These are phyloP conservation scores for Anomalospiza imberbis DNA, from an alignment of 2,797 vertebrate species.

Conservation along the genomic window DNA sequence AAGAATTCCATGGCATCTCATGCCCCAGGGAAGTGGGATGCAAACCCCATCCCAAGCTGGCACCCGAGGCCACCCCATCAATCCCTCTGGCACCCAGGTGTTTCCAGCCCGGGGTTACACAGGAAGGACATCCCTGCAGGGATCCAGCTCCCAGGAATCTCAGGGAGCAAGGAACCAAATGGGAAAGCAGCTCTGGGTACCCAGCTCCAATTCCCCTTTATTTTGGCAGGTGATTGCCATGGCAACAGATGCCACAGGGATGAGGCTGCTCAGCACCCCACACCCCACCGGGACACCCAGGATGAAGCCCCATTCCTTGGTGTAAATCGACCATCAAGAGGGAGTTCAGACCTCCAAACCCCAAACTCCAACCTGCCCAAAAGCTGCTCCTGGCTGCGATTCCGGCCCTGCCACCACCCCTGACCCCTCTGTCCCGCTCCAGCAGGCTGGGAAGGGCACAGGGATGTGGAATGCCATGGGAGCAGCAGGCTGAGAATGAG, in stretches of 20 bases:
- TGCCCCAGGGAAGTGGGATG: fast-evolving
- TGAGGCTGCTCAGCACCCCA: neutral
- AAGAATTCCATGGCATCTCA: neutral
- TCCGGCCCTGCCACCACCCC: neutral
- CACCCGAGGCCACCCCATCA: neutral
- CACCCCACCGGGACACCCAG: fast-evolving
- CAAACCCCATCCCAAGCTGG: neutral
- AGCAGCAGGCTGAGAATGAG: neutral
- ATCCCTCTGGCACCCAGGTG: fast-evolving
- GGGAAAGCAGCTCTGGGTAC: neutral
- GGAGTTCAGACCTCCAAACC: fast-evolving
- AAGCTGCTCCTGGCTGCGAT: neutral
- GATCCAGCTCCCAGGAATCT: neutral
- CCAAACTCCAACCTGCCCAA: fast-evolving
- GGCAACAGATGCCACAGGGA: neutral
- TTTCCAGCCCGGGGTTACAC: neutral
- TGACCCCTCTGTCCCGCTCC: neutral
- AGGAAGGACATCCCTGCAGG: fast-evolving
- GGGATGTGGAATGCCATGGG: neutral
- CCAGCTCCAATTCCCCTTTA: neutral
- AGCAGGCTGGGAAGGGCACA: neutral
- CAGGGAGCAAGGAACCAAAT: neutral
- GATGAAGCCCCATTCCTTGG: neutral
- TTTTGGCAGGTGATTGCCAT: neutral
- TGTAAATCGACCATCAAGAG: fast-evolving